Percentiles rank a stretch among this genome's conserved stretches.
Evolutionary conservation across 1,140 invertebrate genomes (phyloP).

Genomic region (Drosophila ambigua): DNA sequence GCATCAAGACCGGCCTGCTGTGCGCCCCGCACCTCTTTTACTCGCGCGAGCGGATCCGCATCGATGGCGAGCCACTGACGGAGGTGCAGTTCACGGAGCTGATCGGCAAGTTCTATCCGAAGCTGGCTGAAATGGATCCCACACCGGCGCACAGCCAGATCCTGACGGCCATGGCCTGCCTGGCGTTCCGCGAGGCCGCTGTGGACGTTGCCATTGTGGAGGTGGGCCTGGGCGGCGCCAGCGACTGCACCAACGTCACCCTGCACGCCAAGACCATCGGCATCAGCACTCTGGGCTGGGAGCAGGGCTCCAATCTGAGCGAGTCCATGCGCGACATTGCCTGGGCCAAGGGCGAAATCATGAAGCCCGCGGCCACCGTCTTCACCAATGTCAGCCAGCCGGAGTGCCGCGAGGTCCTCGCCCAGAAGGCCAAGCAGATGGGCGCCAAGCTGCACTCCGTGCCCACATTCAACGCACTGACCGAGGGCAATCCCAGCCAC

Average conservation of each 20-base stretch:
- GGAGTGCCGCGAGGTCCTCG: constrained; percentile 89
- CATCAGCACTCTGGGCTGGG: constrained; percentile 91
- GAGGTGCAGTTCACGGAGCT: constrained; percentile 90
- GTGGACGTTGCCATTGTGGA: constrained; percentile 98
- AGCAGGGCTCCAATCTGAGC: constrained; percentile 94
- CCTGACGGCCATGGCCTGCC: constrained; percentile 95
- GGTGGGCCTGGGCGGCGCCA: constrained; percentile 97
- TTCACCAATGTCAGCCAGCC: constrained; percentile 89
- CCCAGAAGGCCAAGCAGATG: constrained; percentile 87
- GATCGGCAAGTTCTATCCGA: constrained; percentile 93
- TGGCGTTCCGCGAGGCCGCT: constrained; percentile 93
- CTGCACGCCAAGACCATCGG: constrained; percentile 92
- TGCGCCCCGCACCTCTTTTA: constrained; percentile 97
- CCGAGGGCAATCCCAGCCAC: constrained; percentile 31
- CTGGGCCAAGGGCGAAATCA: constrained; percentile 97
- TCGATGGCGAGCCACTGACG: constrained; percentile 92
- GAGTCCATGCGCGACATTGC: constrained; percentile 95
- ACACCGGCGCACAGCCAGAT: constrained; percentile 98
- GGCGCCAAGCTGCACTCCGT: constrained; percentile 84
- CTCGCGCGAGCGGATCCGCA: constrained; percentile 94
- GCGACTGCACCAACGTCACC: constrained; percentile 97
- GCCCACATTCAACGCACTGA: constrained; percentile 44
- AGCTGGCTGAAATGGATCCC: constrained; percentile 85
- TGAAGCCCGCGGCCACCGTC: constrained; percentile 90
- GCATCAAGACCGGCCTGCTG: constrained; percentile 96